Percentiles rank a stretch among this genome's conserved stretches.
Evolutionary conservation across 53 echinoderm and acorn worm genomes (phyloP).

Genomic region (Arbacia lixula): DNA sequence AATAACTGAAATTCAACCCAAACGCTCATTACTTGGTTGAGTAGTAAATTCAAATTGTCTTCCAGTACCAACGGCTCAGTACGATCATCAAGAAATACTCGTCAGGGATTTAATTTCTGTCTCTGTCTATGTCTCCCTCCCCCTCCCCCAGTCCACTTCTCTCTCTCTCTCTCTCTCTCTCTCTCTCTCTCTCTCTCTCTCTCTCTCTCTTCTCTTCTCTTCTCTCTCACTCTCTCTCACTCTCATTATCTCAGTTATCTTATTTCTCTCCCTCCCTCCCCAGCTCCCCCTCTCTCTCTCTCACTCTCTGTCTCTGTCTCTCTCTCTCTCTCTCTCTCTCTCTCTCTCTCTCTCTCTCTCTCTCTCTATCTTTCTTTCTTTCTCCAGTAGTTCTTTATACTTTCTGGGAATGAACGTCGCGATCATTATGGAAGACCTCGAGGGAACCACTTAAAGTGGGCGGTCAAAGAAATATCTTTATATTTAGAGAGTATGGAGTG

Average conservation of each 20-base stretch:
- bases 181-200: neutral
- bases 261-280: too few relatives aligned
- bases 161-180: neutral
- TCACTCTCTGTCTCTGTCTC: neutral
- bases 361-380: neutral
- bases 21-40: constrained; percentile 9
- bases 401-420: too few relatives aligned
- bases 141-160: neutral
- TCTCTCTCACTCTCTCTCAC: neutral
- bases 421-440: too few relatives aligned
- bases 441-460: too few relatives aligned
- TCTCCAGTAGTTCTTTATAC: too few relatives aligned
- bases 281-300: neutral
- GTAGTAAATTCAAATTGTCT: neutral
- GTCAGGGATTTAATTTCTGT: neutral
- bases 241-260: too few relatives aligned
- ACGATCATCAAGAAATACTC: neutral
- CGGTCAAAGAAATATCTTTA: too few relatives aligned
- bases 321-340: neutral
- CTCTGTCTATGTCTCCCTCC: neutral
- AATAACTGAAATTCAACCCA: constrained; percentile 9
- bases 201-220: too few relatives aligned
- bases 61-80: neutral
- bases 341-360: too few relatives aligned
- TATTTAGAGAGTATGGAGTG: too few relatives aligned